A percentile compares a stretch with the other conserved stretches of the same genome.
Evolutionary conservation across 2,113 vertebrate genomes (phyloP).

Genomic region (Bostrychus sinensis): DNA sequence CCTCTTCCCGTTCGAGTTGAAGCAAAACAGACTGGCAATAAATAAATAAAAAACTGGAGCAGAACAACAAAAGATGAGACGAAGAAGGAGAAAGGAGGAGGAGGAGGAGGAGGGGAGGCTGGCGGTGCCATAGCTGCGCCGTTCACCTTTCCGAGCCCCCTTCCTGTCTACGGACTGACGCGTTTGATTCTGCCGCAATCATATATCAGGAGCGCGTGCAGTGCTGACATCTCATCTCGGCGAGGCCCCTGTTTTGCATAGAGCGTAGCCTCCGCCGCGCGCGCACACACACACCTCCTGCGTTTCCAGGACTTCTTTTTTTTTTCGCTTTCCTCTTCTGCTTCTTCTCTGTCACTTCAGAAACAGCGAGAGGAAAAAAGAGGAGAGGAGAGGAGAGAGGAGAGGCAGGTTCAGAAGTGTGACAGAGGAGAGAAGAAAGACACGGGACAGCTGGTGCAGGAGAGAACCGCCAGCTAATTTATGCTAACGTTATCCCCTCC

Average conservation of each 20-base stretch:
- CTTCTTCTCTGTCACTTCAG: constrained; percentile 86
- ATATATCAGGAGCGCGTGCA: constrained; percentile 99
- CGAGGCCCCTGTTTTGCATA: constrained; percentile 99
- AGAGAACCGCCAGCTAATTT: constrained; percentile 61
- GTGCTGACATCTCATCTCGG: constrained; percentile 99
- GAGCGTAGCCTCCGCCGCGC: constrained; percentile 70
- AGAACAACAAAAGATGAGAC: background rate
- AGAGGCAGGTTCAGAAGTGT: background rate
- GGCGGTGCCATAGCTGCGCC: constrained; percentile 95
- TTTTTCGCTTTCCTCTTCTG: constrained; percentile 38
- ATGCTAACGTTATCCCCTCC: background rate
- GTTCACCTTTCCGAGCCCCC: constrained; percentile 95
- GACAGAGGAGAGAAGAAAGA: constrained; percentile 34
- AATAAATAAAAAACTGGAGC: background rate
- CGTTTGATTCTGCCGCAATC: constrained; percentile 98
- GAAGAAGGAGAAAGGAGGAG: background rate
- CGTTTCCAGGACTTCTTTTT: background rate
- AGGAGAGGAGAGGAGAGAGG: constrained; percentile 55
- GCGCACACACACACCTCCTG: constrained; percentile 58
- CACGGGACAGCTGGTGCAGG: constrained; percentile 48
- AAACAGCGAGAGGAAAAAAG: constrained; percentile 82
- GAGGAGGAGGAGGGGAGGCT: constrained; percentile 53
- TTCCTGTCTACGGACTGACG: constrained; percentile 93
- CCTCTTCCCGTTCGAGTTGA: background rate
- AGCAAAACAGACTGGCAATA: background rate